phyloP scores from a whole-genome alignment of 2,113 vertebrate species.

The Carassius carassius region DNA sequence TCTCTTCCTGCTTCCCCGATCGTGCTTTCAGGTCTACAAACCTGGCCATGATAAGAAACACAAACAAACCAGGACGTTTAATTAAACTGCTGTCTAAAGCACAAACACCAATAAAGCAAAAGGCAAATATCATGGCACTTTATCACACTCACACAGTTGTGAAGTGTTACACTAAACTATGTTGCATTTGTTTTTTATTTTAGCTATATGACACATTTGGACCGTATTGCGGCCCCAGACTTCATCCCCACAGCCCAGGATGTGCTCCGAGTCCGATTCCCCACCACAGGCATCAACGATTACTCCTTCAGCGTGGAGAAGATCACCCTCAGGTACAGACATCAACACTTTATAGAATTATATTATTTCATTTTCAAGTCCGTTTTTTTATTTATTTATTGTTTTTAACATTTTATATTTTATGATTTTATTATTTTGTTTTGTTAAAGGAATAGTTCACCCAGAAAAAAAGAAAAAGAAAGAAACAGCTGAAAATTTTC shows the following conservation, averaged over 20 bases:
- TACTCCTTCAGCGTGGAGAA: slow-evolving; percentile 84
- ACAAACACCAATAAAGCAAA: slow-evolving; percentile 29
- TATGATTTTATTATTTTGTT: too few species aligned
- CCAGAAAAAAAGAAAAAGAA: too few species aligned
- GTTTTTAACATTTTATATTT: too few species aligned
- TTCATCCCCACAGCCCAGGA: slow-evolving; percentile 86
- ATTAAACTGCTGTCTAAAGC: slow-evolving; percentile 41
- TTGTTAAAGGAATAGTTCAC: too few species aligned
- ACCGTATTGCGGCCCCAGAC: slow-evolving; percentile 76
- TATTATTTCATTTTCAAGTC: background rate
- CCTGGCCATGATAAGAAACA: slow-evolving; percentile 48
- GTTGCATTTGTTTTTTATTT: background rate
- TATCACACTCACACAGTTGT: slow-evolving; percentile 11
- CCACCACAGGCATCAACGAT: slow-evolving; percentile 89
- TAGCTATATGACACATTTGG: slow-evolving; percentile 84
- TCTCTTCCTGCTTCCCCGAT: slow-evolving; percentile 10
- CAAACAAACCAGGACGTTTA: slow-evolving; percentile 54
- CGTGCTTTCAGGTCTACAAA: slow-evolving; percentile 27
- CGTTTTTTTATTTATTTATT: background rate
- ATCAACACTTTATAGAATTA: background rate
- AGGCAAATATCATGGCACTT: slow-evolving; percentile 30
- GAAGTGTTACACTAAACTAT: background rate
- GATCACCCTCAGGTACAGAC: slow-evolving; percentile 81
- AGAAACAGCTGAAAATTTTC: too few species aligned
- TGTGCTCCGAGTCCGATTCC: slow-evolving; percentile 85